Conservation (phyloP, 2,888 invertebrate species). For the Stenichneumon culpator region DNA sequence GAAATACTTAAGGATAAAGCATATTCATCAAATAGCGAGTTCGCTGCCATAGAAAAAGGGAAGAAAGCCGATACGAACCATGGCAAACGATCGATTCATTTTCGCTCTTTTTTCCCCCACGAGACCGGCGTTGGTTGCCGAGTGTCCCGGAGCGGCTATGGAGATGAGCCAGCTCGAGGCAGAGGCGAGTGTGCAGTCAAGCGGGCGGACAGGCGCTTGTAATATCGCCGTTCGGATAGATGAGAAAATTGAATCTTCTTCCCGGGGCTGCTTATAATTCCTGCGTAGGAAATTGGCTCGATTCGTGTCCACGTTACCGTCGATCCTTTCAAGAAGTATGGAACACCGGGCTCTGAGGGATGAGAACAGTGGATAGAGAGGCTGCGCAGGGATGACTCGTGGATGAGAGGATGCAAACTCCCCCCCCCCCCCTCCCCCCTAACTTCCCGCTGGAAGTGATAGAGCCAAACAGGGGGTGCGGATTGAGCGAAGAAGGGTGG, state of each 20-base stretch:
- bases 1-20: too few species aligned
- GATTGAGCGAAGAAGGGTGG: slow-evolving; percentile 25
- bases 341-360: background rate
- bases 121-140: background rate
- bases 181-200: slow-evolving; percentile 14
- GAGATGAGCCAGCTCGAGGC: slow-evolving; percentile 12
- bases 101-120: background rate
- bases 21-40: too few species aligned
- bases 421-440: too few species aligned
- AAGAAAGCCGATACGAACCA: background rate
- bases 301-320: slow-evolving; percentile 55
- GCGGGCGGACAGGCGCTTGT: slow-evolving; percentile 19
- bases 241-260: slow-evolving; percentile 73
- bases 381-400: background rate
- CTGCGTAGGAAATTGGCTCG: slow-evolving; percentile 76
- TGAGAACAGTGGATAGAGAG: background rate
- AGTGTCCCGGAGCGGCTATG: slow-evolving; percentile 30
- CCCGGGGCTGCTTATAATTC: slow-evolving; percentile 68
- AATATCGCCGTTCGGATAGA: slow-evolving; percentile 35
- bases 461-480: slow-evolving; percentile 37
- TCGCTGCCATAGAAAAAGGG: background rate
- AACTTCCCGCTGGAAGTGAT: slow-evolving; percentile 42
- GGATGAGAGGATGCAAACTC: background rate
- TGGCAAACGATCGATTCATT: background rate
- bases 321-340: slow-evolving; percentile 54